Conservation (phyloP, 2,113 vertebrate genomes). For the Noctilio leporinus region DNA sequence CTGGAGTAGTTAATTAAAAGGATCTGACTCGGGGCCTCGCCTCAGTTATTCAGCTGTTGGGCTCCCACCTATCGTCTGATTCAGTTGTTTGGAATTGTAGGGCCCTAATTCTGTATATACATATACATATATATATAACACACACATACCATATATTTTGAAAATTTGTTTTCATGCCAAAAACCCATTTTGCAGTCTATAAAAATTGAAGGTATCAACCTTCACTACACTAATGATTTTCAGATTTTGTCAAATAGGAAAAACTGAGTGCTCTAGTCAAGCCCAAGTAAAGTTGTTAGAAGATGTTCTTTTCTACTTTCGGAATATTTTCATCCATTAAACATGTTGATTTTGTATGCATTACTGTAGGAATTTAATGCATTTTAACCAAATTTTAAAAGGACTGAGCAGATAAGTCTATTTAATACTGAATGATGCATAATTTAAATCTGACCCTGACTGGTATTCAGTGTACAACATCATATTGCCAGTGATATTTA, state of each 20-base stretch:
- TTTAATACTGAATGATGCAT: neutral
- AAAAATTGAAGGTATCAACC: neutral
- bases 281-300: neutral
- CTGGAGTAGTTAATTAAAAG: neutral
- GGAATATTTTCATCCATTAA: neutral
- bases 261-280: neutral
- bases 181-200: neutral
- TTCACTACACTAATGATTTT: neutral
- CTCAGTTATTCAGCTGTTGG: neutral
- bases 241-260: neutral
- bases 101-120: neutral
- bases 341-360: neutral
- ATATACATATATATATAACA: neutral
- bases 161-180: neutral
- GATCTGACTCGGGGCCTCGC: neutral
- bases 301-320: neutral
- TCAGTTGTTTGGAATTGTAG: neutral
- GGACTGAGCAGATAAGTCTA: neutral
- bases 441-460: neutral
- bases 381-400: conserved; percentile 14
- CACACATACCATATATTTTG: neutral
- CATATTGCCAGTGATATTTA: neutral
- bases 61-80: neutral
- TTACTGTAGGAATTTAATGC: neutral
- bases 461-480: neutral